These are phyloP conservation scores for Thermophis baileyi DNA, from an alignment of 2,113 vertebrate genomes.

Conservation along the genomic window DNA sequence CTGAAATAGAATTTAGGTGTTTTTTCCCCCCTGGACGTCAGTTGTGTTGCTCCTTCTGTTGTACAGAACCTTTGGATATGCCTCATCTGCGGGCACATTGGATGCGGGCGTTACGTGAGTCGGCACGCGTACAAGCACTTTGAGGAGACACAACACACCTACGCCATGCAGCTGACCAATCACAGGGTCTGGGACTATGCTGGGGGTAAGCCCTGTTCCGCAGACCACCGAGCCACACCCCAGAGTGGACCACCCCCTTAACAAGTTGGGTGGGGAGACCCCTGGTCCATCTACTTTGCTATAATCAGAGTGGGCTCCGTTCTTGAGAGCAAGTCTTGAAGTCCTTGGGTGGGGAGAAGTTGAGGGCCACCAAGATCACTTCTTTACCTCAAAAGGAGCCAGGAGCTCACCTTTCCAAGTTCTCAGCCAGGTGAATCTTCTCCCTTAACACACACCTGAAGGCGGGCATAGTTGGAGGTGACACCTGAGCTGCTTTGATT, in stretches of 20 bases:
- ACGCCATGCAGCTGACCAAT: conserved; percentile 98
- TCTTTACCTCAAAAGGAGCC: neutral
- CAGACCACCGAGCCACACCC: neutral
- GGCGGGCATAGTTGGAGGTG: neutral
- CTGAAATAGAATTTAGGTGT: too few species aligned
- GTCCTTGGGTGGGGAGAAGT: neutral
- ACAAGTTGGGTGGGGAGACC: neutral
- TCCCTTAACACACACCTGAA: too few species aligned
- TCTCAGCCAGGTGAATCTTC: neutral
- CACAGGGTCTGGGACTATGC: conserved; percentile 98
- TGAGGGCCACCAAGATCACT: neutral
- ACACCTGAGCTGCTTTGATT: neutral
- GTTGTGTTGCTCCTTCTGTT: neutral
- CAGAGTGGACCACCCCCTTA: neutral
- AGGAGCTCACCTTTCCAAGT: neutral
- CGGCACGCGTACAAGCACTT: conserved; percentile 97
- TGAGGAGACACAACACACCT: conserved; percentile 96
- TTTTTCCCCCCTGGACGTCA: neutral
- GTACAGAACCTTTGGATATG: conserved; percentile 97
- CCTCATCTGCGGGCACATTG: conserved; percentile 96
- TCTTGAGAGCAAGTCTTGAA: neutral
- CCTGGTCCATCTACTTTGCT: neutral
- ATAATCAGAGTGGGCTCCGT: neutral
- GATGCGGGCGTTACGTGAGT: conserved; percentile 93
- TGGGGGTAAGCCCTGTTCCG: conserved; percentile 73